phyloP scores from a whole-genome alignment of 1,140 invertebrate species.

The Drosophila sp. region DNA sequence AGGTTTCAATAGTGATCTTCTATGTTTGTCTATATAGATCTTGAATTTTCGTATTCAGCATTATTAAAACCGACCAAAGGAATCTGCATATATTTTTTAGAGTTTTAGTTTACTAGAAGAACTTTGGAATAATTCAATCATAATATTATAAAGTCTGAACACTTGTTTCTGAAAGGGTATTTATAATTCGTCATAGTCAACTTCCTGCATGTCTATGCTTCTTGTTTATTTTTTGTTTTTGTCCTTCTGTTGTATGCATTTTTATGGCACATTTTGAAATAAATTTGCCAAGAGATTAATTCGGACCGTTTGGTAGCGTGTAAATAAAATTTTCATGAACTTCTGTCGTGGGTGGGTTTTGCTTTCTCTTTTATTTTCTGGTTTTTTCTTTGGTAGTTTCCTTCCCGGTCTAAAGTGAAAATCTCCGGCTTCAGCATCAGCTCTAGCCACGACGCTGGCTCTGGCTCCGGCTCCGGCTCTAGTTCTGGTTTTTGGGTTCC shows the following conservation, averaged over 20 bases:
- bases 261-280: slow-evolving; percentile 81
- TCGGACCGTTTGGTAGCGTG: slow-evolving; percentile 79
- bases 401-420: slow-evolving; percentile 15
- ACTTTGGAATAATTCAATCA: too few relatives aligned
- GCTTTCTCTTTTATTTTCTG: background rate
- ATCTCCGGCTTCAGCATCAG: slow-evolving; percentile 27
- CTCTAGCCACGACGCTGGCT: slow-evolving; percentile 30
- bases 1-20: too few relatives aligned
- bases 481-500: slow-evolving; percentile 54
- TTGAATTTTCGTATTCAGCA: too few relatives aligned
- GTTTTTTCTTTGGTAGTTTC: slow-evolving; percentile 43
- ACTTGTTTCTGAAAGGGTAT: background rate
- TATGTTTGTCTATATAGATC: too few relatives aligned
- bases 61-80: too few relatives aligned
- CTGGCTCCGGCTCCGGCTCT: slow-evolving; percentile 22
- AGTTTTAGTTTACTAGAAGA: too few relatives aligned
- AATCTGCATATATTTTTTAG: too few relatives aligned
- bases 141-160: too few relatives aligned
- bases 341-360: slow-evolving; percentile 52
- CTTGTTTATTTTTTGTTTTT: slow-evolving; percentile 9
- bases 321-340: slow-evolving; percentile 82
- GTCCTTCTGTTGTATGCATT: slow-evolving; percentile 69
- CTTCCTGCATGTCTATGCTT: background rate
- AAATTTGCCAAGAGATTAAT: slow-evolving; percentile 81
- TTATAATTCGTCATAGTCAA: background rate